phyloP scores from a whole-genome alignment of 2,113 vertebrate species.

The Chloropsis hardwickii region DNA sequence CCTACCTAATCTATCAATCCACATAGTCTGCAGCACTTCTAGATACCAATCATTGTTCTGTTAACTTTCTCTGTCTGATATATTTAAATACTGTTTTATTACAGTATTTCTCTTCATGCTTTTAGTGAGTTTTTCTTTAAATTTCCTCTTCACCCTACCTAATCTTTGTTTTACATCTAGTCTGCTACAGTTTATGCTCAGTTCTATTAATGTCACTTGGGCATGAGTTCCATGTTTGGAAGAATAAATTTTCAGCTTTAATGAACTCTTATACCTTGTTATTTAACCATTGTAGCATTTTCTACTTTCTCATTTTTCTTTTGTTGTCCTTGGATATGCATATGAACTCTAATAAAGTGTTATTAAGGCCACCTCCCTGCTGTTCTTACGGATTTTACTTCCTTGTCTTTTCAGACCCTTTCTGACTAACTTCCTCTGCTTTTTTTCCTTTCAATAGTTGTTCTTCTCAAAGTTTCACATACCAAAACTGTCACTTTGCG shows the following conservation, averaged over 20 bases:
- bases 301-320: not conserved
- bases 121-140: not conserved
- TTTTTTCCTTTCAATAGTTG: not conserved
- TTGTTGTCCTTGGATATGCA: not conserved
- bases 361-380: not conserved
- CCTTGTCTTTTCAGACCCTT: conserved; percentile 16
- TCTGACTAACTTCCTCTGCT: not conserved
- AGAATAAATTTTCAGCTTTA: conserved; percentile 6
- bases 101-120: not conserved
- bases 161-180: conserved; percentile 32
- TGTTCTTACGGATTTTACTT: not conserved
- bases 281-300: conserved; percentile 1
- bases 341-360: not conserved
- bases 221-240: conserved; percentile 34
- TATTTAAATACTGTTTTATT: not conserved
- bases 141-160: not conserved
- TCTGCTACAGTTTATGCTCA: conserved; percentile 7
- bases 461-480: not conserved
- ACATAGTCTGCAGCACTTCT: not conserved
- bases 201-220: conserved; percentile 34
- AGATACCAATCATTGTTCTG: not conserved
- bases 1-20: not conserved
- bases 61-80: not conserved
- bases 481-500: not conserved
- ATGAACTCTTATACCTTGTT: conserved; percentile 6